Evolutionary conservation across 1,140 invertebrate species (phyloP).

Genomic region (Tetramorium alpestre): DNA sequence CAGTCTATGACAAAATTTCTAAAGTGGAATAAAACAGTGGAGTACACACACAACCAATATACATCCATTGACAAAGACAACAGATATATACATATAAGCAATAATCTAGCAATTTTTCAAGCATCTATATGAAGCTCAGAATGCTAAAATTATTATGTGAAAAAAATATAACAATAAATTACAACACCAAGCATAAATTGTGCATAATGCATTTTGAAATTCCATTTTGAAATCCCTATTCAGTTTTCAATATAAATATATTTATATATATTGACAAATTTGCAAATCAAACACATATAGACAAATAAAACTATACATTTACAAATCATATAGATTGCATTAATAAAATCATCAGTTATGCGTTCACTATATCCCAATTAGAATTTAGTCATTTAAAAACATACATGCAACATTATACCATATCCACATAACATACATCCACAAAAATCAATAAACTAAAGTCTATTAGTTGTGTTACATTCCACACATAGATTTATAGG

Average conservation of each 20-base stretch:
- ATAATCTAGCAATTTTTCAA: neutral
- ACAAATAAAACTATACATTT: slow-evolving; percentile 18
- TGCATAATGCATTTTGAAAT: slow-evolving; percentile 3
- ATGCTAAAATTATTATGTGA: slow-evolving; percentile 9
- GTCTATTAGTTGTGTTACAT: slow-evolving; percentile 38
- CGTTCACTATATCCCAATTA: slow-evolving; percentile 15
- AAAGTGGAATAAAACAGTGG: neutral
- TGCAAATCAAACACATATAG: neutral
- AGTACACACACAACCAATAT: slow-evolving; percentile 19
- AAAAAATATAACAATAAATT: slow-evolving; percentile 23
- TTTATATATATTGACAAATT: neutral
- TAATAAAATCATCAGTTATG: neutral
- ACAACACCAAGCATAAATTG: slow-evolving; percentile 2
- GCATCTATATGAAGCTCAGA: neutral
- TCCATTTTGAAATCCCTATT: neutral
- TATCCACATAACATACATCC: slow-evolving; percentile 14
- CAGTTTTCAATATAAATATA: neutral
- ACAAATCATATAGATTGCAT: slow-evolving; percentile 8
- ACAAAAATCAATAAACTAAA: neutral
- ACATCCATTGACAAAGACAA: neutral
- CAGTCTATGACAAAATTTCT: neutral
- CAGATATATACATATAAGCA: neutral
- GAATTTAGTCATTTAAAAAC: slow-evolving; percentile 40
- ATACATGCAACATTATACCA: slow-evolving; percentile 20
- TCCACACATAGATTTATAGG: slow-evolving; percentile 50